Conservation (phyloP, 2,113 vertebrate species). For the Ophthalmolycus amberensis region DNA sequence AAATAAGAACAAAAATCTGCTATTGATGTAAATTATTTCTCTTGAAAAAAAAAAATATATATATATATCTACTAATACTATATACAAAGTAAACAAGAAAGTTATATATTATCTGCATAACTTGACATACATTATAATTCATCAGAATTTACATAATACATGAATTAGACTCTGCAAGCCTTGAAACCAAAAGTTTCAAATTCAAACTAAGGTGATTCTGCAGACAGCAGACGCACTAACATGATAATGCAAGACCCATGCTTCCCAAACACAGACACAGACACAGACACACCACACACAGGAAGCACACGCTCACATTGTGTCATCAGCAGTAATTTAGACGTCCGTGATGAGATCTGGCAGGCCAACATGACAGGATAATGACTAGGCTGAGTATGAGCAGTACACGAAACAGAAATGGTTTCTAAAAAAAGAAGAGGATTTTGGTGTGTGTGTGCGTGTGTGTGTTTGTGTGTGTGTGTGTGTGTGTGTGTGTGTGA, state of each 20-base stretch:
- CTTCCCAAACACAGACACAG: not conserved
- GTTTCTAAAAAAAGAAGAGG: not conserved
- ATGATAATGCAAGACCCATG: conserved; percentile 2
- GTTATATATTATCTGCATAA: not conserved
- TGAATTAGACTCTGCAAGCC: not conserved
- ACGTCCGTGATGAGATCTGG: conserved; percentile 54
- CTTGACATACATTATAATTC: not conserved
- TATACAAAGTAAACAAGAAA: not conserved
- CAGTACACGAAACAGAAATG: conserved; percentile 47
- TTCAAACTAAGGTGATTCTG: not conserved
- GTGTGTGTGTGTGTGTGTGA: not conserved
- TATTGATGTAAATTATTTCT: not conserved
- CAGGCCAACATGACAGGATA: conserved; percentile 67
- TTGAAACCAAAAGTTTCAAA: not conserved
- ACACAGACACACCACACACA: not conserved
- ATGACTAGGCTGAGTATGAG: conserved; percentile 67
- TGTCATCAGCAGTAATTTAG: conserved; percentile 60
- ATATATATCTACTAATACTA: too few species aligned
- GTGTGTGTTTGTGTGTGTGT: too few species aligned
- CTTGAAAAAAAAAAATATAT: not conserved
- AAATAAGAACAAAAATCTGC: not conserved
- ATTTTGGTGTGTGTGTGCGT: not conserved
- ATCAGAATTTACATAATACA: not conserved
- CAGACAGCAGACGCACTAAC: conserved; percentile 18
- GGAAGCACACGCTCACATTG: conserved; percentile 21